These are phyloP conservation scores for Emmelina monodactyla DNA, from an alignment of 2,888 invertebrate species.

Conservation along the genomic window DNA sequence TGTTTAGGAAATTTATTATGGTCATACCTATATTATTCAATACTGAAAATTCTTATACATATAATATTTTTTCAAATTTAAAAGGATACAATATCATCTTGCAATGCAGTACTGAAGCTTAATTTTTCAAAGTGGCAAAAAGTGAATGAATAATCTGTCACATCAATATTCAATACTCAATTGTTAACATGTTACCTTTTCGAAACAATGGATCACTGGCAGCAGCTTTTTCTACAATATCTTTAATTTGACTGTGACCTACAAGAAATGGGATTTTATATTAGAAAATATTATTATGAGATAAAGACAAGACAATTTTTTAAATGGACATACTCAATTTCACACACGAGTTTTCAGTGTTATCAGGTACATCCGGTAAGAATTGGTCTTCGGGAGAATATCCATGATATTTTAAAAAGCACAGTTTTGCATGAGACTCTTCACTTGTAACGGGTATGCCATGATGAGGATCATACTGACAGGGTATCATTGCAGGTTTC, in stretches of 20 bases:
- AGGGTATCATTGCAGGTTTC: slow-evolving; percentile 23
- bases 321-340: slow-evolving; percentile 30
- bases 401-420: slow-evolving; percentile 28
- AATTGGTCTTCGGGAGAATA: slow-evolving; percentile 29
- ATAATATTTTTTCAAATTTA: not conserved
- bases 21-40: not conserved
- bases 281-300: slow-evolving; percentile 6
- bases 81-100: no score
- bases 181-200: slow-evolving; percentile 30
- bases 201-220: slow-evolving; percentile 28
- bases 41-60: not conserved
- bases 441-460: slow-evolving; percentile 24
- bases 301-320: no score
- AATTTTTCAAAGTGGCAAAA: no score
- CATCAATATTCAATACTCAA: not conserved
- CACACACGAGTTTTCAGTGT: slow-evolving; percentile 28
- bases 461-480: slow-evolving; percentile 33
- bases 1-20: slow-evolving; percentile 23
- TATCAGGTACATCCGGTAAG: slow-evolving; percentile 33
- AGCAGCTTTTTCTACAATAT: slow-evolving; percentile 35
- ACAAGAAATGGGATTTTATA: slow-evolving; percentile 15
- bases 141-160: no score
- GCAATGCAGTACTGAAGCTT: no score
- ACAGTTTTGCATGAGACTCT: slow-evolving; percentile 30
- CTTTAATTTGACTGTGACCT: slow-evolving; percentile 31